Base-by-base conservation (phyloP, 1,140 invertebrate species). In the Anoplophora glabripennis region DNA sequence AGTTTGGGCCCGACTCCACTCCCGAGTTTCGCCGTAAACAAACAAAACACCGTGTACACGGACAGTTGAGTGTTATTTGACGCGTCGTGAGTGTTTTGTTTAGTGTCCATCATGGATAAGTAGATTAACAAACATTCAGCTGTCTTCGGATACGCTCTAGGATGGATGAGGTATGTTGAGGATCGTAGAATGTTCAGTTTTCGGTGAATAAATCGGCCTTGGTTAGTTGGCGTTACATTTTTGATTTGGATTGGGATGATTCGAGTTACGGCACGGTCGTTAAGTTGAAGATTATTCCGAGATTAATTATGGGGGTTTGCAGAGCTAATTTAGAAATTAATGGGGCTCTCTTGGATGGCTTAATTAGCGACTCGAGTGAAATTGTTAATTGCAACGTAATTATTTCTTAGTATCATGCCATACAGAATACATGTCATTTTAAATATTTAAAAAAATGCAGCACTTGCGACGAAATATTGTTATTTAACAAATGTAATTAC, bases 101-200 rank as follows among this genome's bases (percentile, higher is more conserved):
- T 40, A 15, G 49, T 48, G 46, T 37, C 28, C 40, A 41, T 52
- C 49, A 52, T 52, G 49, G 49, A 52, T 52, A 36, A 28, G 1
- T 36, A 28, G 28, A 40, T 18, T 11, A 34, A 9, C 12, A 35
- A 11, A 18, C 10, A 17, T 17, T 52, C 49, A 52, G 36, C 49
- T 52, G 49, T 18, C n/a, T 21, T 10, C 7, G 15, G 35, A 18
- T 21, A 18, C 21, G 5, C 17, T 38, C 10, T 52, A 52, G 11
- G 17, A 52, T 52, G 49, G 49, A 52, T 21, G 49, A 52, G 49
- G 49, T 52, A 52, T 14, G 49, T 38, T 18, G 21, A 45, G 21
- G 21, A 28, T 28, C 5, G 5, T 5, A n/a, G 21, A 28, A 28
- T 28, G 5, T 28, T n/a, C 21, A 3, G 21, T 5, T 28, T 28